A percentile compares a stretch with the other conserved stretches of the same genome.
Evolutionary conservation across 1,140 invertebrate genomes (phyloP).

Genomic region (Alviniconcha marisindica): DNA sequence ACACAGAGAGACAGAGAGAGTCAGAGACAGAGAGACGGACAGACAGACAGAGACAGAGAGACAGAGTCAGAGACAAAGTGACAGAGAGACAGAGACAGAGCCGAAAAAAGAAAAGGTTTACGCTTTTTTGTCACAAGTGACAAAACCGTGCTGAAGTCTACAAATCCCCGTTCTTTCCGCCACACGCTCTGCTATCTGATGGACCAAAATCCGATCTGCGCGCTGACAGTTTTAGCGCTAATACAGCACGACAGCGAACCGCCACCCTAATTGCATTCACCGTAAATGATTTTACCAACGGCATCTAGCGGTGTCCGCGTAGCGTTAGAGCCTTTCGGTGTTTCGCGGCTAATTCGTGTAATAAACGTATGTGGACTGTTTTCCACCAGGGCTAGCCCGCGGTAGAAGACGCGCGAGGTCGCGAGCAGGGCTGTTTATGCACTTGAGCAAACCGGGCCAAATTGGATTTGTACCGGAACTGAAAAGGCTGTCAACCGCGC

Average conservation of each 20-base stretch:
- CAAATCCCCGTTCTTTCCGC: not conserved
- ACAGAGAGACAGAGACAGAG: not conserved
- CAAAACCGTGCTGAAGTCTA: not conserved
- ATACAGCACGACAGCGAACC: not conserved
- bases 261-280: constrained; percentile 21
- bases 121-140: not conserved
- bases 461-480: constrained; percentile 27
- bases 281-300: constrained; percentile 20
- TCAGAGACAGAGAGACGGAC: not conserved
- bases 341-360: constrained; percentile 34
- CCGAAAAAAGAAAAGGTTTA: not conserved
- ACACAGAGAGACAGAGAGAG: not conserved
- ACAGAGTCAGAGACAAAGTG: not conserved
- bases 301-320: constrained; percentile 29
- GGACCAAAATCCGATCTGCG: not conserved
- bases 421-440: constrained; percentile 27
- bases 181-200: not conserved
- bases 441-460: constrained; percentile 32
- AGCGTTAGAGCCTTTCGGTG: constrained; percentile 35
- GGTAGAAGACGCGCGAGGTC: not conserved
- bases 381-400: not conserved
- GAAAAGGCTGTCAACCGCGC: constrained; percentile 27
- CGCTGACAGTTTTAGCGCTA: constrained; percentile 19
- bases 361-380: constrained; percentile 31
- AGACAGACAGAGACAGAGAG: no score